Conservation (phyloP, 2,113 vertebrate genomes). For the Gobius niger region DNA sequence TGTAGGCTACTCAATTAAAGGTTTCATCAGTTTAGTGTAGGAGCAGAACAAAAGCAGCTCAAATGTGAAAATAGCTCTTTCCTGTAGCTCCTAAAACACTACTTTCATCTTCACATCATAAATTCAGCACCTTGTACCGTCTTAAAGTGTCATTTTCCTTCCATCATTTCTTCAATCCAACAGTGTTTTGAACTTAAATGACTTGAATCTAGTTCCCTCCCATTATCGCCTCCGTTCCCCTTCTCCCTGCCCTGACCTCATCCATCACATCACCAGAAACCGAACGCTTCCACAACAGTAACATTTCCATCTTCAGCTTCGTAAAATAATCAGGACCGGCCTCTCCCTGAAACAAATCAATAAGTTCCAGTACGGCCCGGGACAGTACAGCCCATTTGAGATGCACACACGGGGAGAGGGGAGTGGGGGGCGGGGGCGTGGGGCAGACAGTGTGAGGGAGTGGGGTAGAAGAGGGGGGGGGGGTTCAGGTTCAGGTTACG, state of each 20-base stretch:
- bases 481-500: slow-evolving; percentile 67
- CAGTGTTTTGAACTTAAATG: background rate
- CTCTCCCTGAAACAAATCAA: slow-evolving; percentile 58
- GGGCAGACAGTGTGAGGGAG: background rate
- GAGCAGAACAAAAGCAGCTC: slow-evolving; percentile 9
- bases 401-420: slow-evolving; percentile 46
- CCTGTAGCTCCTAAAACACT: slow-evolving; percentile 29
- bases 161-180: background rate
- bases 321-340: slow-evolving; percentile 72
- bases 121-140: background rate
- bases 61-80: slow-evolving; percentile 10
- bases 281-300: slow-evolving; percentile 73
- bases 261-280: slow-evolving; percentile 66
- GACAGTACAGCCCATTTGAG: slow-evolving; percentile 50
- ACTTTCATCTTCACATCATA: no score
- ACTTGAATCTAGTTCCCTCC: background rate
- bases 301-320: slow-evolving; percentile 57
- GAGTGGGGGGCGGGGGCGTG: slow-evolving; percentile 35
- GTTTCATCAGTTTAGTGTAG: no score
- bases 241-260: slow-evolving; percentile 52
- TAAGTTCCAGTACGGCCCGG: slow-evolving; percentile 63
- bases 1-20: no score
- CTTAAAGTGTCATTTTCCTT: background rate
- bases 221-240: background rate
- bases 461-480: slow-evolving; percentile 34